These are phyloP conservation scores for Rotaria socialis DNA, from an alignment of 2,888 invertebrate species.

Conservation along the genomic window DNA sequence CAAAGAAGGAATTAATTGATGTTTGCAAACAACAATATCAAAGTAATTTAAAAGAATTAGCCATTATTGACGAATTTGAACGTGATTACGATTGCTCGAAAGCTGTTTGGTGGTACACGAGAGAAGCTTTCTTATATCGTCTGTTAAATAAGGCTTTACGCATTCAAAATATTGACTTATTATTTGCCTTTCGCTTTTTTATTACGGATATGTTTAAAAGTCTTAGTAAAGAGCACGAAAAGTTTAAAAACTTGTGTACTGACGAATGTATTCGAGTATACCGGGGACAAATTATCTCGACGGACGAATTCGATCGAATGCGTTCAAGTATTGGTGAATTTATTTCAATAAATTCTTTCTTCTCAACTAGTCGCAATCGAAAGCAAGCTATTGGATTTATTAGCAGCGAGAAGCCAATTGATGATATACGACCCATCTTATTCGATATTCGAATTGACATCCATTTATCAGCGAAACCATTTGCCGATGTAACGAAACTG, in stretches of 20 bases:
- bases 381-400: not conserved
- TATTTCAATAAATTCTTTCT: conserved; percentile 28
- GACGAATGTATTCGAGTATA: not conserved
- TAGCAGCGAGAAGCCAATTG: not conserved
- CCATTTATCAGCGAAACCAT: not conserved
- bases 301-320: not conserved
- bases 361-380: not conserved
- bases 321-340: not conserved
- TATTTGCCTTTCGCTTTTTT: not conserved
- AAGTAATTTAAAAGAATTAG: not conserved
- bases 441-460: not conserved
- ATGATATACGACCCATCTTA: not conserved
- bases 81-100: too few relatives aligned
- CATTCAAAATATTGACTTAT: not conserved
- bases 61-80: not conserved
- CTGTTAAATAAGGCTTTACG: too few relatives aligned
- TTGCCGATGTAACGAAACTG: not conserved
- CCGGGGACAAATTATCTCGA: not conserved
- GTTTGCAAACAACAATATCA: not conserved
- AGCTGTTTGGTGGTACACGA: too few relatives aligned
- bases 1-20: not conserved
- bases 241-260: too few relatives aligned
- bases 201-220: too few relatives aligned
- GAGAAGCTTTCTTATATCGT: too few relatives aligned
- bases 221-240: too few relatives aligned